These are phyloP conservation scores for Parauchenoglanis ngamensis DNA, from an alignment of 2,797 vertebrate species.

Conservation along the genomic window DNA sequence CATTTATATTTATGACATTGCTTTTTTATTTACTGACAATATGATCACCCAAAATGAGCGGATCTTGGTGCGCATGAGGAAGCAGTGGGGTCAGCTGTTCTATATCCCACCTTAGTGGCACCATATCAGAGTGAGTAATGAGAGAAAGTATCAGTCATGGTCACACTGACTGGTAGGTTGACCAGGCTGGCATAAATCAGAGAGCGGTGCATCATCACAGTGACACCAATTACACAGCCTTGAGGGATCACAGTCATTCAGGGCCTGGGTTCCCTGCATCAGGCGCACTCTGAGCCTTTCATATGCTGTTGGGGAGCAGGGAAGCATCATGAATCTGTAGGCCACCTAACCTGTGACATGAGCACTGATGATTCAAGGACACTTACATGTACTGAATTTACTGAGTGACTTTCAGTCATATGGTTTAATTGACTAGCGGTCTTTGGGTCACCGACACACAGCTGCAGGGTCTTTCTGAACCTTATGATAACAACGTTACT, in stretches of 20 bases:
- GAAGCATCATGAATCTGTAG: constrained; percentile 55
- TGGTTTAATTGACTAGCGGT: background rate
- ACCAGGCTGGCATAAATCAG: constrained; percentile 52
- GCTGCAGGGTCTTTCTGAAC: background rate
- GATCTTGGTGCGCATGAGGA: background rate
- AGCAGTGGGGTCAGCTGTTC: background rate
- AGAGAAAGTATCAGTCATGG: constrained; percentile 34
- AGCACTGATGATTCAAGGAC: constrained; percentile 28
- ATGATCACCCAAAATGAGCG: background rate
- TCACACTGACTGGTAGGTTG: constrained; percentile 37
- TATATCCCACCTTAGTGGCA: constrained; percentile 21
- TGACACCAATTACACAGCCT: constrained; percentile 66
- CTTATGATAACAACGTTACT: background rate
- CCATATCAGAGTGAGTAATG: constrained; percentile 49
- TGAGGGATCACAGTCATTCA: constrained; percentile 52
- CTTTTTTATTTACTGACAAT: background rate
- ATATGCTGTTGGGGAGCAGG: constrained; percentile 62
- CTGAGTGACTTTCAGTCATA: constrained; percentile 18
- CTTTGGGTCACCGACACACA: background rate
- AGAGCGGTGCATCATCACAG: constrained; percentile 40
- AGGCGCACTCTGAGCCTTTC: constrained; percentile 54
- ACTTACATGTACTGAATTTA: background rate
- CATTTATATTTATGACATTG: background rate
- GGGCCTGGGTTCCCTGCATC: constrained; percentile 45
- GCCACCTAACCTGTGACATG: constrained; percentile 62